phyloP scores from a whole-genome alignment of 1,140 invertebrate species.

The Brachionus sp. region DNA sequence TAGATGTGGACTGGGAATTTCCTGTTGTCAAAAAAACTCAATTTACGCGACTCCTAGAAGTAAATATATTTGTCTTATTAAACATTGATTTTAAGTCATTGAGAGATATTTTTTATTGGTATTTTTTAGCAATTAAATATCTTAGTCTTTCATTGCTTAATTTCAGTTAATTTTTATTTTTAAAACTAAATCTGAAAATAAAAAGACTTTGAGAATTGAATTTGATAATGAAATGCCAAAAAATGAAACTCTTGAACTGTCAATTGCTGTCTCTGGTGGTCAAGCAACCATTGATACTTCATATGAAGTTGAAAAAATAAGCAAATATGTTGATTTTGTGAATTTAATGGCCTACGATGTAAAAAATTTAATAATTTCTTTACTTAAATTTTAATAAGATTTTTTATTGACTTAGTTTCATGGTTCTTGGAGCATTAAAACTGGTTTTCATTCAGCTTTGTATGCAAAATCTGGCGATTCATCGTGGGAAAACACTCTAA shows the following conservation, averaged over 20 bases:
- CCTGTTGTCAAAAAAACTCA: conserved; percentile 47
- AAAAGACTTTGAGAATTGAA: conserved; percentile 46
- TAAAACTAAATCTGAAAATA: background rate
- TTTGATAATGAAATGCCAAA: conserved; percentile 56
- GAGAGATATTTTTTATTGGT: no score
- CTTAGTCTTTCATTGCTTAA: background rate
- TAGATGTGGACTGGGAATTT: conserved; percentile 53
- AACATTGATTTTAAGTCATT: no score
- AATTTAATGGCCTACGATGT: conserved; percentile 78
- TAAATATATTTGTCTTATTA: background rate
- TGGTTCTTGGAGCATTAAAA: conserved; percentile 30
- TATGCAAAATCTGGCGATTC: conserved; percentile 19
- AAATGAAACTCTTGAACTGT: conserved; percentile 68
- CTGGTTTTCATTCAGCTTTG: conserved; percentile 33
- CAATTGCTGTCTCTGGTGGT: conserved; percentile 51
- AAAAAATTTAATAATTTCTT: conserved; percentile 59
- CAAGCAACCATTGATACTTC: conserved; percentile 56
- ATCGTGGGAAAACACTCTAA: background rate
- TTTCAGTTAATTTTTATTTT: background rate
- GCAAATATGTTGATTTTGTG: conserved; percentile 86
- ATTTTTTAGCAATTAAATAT: no score
- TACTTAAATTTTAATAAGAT: background rate
- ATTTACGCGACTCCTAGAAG: conserved; percentile 48
- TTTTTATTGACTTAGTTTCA: conserved; percentile 51
- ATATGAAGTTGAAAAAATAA: conserved; percentile 74